Percentiles rank a stretch among this genome's conserved stretches.
These are phyloP conservation scores for Murina feae DNA, from an alignment of 2,113 vertebrate species.

Conservation along the genomic window DNA sequence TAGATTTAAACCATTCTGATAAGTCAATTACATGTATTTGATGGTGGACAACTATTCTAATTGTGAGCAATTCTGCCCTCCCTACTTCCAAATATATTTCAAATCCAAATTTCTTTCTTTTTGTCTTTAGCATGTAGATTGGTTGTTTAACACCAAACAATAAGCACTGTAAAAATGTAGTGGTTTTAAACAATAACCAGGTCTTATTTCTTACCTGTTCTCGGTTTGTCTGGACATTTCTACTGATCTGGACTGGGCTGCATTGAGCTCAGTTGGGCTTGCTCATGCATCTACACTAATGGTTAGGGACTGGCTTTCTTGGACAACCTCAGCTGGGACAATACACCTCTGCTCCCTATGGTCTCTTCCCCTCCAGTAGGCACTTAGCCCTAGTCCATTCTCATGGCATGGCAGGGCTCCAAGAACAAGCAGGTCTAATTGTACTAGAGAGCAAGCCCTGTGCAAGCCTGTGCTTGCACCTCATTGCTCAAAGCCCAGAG, in stretches of 20 bases:
- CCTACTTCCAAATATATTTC: neutral
- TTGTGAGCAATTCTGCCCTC: neutral
- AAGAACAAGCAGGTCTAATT: neutral
- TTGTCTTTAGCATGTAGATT: neutral
- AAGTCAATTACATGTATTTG: neutral
- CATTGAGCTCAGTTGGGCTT: neutral
- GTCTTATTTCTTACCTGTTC: neutral
- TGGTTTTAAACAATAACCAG: neutral
- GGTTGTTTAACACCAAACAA: neutral
- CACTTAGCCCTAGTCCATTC: neutral
- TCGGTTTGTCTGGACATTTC: neutral
- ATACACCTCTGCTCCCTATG: neutral
- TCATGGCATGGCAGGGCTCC: neutral
- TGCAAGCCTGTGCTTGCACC: neutral
- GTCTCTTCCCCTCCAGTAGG: neutral
- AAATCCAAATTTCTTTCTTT: neutral
- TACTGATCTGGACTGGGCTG: neutral
- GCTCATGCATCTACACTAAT: neutral
- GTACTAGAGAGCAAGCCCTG: neutral
- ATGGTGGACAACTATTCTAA: neutral
- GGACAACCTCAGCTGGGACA: neutral
- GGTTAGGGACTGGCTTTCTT: neutral
- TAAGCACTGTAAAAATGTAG: neutral
- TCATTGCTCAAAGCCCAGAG: neutral
- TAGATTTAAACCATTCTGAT: neutral